Percentiles rank a stretch among this genome's conserved stretches.
Evolutionary conservation across 2,888 invertebrate genomes (phyloP).

Genomic region (Mythimna impura): DNA sequence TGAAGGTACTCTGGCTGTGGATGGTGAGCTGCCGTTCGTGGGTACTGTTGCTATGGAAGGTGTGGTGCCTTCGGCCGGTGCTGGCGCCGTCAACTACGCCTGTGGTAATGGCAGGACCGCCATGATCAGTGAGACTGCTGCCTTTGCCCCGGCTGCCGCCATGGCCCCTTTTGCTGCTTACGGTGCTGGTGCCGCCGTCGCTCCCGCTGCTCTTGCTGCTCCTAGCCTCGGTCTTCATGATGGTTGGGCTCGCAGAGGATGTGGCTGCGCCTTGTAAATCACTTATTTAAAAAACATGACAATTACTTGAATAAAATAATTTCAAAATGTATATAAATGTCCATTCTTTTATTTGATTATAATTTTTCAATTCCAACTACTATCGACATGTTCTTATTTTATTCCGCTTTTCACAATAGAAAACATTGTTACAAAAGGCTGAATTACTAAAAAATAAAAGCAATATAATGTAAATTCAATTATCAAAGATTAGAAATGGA

Average conservation of each 20-base stretch:
- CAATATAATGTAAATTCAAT: too few relatives aligned
- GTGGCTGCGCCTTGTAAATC: too few relatives aligned
- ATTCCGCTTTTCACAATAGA: too few relatives aligned
- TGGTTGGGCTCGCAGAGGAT: constrained; percentile 10
- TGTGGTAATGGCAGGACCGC: constrained; percentile 71
- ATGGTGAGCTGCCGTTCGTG: constrained; percentile 72
- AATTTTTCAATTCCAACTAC: too few relatives aligned
- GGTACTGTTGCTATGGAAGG: constrained; percentile 74
- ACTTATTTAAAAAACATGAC: too few relatives aligned
- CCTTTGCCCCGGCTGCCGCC: constrained; percentile 7
- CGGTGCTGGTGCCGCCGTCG: constrained; percentile 26
- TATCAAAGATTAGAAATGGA: too few relatives aligned
- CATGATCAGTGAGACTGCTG: constrained; percentile 56
- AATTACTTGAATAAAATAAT: too few relatives aligned
- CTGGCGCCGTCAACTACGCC: constrained; percentile 71
- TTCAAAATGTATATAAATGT: too few relatives aligned
- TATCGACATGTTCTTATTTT: too few relatives aligned
- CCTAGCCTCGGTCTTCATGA: not conserved
- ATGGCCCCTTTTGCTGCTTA: constrained; percentile 55
- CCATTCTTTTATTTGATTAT: too few relatives aligned
- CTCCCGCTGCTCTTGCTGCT: constrained; percentile 4
- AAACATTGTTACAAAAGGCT: too few relatives aligned
- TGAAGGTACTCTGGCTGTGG: constrained; percentile 62
- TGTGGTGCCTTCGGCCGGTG: constrained; percentile 72
- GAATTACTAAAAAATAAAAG: too few relatives aligned